phyloP scores from a whole-genome alignment of 2,797 vertebrate species.

The Pelodytes ibericus region DNA sequence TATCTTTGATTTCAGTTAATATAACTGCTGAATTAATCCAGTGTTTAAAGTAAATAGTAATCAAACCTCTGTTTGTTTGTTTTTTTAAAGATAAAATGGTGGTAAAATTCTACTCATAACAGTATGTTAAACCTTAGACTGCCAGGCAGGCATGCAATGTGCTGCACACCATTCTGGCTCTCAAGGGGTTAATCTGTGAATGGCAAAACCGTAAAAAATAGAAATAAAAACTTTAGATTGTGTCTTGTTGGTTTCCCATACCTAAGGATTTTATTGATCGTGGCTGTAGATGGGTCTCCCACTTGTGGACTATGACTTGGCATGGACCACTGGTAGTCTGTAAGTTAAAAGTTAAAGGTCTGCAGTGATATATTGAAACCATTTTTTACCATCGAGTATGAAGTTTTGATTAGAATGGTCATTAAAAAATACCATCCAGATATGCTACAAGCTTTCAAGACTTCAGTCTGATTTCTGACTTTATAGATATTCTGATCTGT shows the following conservation, averaged over 20 bases:
- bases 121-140: background rate
- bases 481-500: background rate
- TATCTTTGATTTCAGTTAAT: too few relatives aligned
- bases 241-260: constrained; percentile 79
- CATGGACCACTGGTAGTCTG: constrained; percentile 92
- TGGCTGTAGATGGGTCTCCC: constrained; percentile 98
- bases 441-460: background rate
- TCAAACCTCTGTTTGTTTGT: too few relatives aligned
- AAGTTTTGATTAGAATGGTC: background rate
- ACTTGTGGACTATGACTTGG: constrained; percentile 98
- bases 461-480: background rate
- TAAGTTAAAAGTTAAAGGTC: constrained; percentile 86
- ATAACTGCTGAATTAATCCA: too few relatives aligned
- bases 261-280: constrained; percentile 97
- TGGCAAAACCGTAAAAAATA: too few relatives aligned
- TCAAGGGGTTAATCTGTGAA: background rate
- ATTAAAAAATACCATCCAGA: too few relatives aligned
- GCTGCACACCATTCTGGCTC: background rate
- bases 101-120: too few relatives aligned
- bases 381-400: background rate
- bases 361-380: constrained; percentile 73
- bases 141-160: background rate
- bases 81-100: too few relatives aligned
- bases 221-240: too few relatives aligned
- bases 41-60: too few relatives aligned